Evolutionary conservation across 2,113 vertebrate genomes (phyloP), one percentile per base, ranked within the genome.

Genomic region (Vireo altiloquus): DNA sequence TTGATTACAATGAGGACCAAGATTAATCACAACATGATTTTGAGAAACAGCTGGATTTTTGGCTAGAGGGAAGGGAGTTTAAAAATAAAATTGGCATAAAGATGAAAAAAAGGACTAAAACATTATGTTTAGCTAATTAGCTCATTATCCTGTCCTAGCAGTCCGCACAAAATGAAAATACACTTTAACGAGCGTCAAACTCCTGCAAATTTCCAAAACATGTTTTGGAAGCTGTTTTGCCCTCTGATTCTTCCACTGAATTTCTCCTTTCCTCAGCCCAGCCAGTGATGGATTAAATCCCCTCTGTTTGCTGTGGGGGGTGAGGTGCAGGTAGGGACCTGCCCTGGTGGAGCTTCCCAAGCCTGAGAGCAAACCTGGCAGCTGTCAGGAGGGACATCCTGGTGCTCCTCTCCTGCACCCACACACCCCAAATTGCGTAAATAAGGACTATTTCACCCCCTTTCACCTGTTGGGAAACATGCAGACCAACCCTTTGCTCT

Each of bases 21-120:
- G 65, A 87, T 94, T 92, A 92, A 95, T 82, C 70, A 75, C 53
- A 87, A 75, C 61, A 76, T n/a, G 49, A 91, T 75, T 94, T 89
- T 89, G 54, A 95, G 81, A 92, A 96, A 91, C 89, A 92, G 70
- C 61, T 96, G 94, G 57, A 79, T 91, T 95, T 97, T 92, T 84
- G 74, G 54, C 91, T 95, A 79, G 81, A 95, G 93, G 93, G 74
- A n/a, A 94, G 28, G 16, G 65, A 91, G 77, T 82, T 95, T 75
- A 91, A 89, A 94, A 91, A 81, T 84, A 83, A 95, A 92, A 16
- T 91, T 84, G 87, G 78, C 89, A 79, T 57, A 78, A 91, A 69
- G 94, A 97, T 95, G 44, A 94, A 95, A 94, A 94, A 90, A 95
- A 83, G 63, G 37, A 35, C 68, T 66, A 78, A 89, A 40, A 71